Evolutionary conservation across 2,113 vertebrate species (phyloP).

Genomic region (Myotis brandtii): DNA sequence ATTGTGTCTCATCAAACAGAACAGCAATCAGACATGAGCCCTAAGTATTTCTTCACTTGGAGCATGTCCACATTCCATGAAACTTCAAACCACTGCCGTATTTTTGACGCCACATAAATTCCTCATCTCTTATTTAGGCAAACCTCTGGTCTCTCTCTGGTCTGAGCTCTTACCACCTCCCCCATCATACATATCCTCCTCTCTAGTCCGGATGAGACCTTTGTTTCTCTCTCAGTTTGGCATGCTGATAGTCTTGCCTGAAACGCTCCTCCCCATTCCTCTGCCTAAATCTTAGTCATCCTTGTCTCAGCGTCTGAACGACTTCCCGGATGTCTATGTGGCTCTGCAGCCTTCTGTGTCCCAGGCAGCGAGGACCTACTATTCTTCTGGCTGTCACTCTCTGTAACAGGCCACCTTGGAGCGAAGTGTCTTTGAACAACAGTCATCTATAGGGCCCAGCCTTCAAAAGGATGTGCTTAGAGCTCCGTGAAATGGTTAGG

Average conservation of each 20-base stretch:
- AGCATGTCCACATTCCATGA: neutral
- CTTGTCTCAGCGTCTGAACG: neutral
- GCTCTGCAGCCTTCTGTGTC: neutral
- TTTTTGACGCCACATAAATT: neutral
- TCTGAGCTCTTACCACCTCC: neutral
- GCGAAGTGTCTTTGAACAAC: neutral
- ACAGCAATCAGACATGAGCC: neutral
- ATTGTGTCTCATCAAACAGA: neutral
- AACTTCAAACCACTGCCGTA: neutral
- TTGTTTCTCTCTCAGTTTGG: neutral
- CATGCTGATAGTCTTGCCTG: neutral
- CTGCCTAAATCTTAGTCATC: neutral
- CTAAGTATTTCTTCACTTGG: neutral
- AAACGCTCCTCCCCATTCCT: neutral
- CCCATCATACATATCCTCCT: neutral
- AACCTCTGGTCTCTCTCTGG: neutral
- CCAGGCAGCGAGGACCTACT: neutral
- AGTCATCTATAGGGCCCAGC: too few species aligned
- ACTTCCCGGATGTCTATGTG: neutral
- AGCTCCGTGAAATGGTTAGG: neutral
- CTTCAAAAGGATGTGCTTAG: too few species aligned
- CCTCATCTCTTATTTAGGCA: neutral
- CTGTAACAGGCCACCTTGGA: neutral
- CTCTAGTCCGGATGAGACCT: neutral
- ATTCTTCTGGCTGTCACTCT: neutral